Evolutionary conservation across 2,113 vertebrate genomes (phyloP).

Genomic region (Alethe diademata): DNA sequence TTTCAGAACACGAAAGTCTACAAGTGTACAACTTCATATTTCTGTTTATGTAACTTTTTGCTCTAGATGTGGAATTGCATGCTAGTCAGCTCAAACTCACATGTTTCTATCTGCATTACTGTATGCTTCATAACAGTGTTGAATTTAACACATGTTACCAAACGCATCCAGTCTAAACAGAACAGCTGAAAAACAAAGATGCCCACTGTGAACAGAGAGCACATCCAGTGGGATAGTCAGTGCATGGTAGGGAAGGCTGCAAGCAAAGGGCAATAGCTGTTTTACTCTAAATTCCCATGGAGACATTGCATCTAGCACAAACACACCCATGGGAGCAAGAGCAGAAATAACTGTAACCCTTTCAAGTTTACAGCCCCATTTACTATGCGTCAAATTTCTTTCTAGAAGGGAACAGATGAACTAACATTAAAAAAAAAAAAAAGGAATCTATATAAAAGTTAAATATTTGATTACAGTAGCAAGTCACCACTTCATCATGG

Average conservation of each 20-base stretch:
- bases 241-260: neutral
- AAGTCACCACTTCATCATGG: slow-evolving; percentile 62
- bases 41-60: neutral
- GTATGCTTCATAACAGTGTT: neutral
- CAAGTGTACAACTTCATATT: neutral
- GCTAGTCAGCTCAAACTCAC: neutral
- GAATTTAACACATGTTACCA: neutral
- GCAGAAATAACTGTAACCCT: neutral
- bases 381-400: slow-evolving; percentile 1
- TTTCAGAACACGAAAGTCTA: neutral
- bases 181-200: neutral
- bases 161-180: neutral
- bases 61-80: neutral
- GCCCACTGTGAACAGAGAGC: neutral
- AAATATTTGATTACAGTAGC: slow-evolving; percentile 66
- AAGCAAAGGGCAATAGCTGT: neutral
- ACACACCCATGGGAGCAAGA: neutral
- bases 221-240: neutral
- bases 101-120: neutral
- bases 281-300: neutral
- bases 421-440: slow-evolving; percentile 40
- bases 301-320: neutral
- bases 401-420: slow-evolving; percentile 26
- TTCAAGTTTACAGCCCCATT: neutral
- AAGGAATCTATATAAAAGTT: slow-evolving; percentile 14